phyloP scores from a whole-genome alignment of 2,888 invertebrate genomes.

The Cephus nigrinus region DNA sequence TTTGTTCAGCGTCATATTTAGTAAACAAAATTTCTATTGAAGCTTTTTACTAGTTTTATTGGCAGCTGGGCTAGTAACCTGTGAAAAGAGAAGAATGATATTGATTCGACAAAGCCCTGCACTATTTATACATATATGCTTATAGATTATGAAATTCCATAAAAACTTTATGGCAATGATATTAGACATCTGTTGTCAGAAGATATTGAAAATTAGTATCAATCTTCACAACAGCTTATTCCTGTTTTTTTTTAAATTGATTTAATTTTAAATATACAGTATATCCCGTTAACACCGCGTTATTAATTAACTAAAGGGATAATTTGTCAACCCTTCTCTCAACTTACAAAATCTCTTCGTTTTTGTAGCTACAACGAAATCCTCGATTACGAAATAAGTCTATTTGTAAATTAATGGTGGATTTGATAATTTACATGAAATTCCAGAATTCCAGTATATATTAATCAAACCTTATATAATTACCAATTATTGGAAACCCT shows the following conservation, averaged over 20 bases:
- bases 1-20: background rate
- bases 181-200: too few species aligned
- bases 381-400: background rate
- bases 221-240: too few species aligned
- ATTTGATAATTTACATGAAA: background rate
- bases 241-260: constrained; percentile 17
- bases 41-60: background rate
- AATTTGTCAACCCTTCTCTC: background rate
- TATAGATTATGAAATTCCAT: background rate
- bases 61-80: background rate
- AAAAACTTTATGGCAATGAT: background rate
- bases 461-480: background rate
- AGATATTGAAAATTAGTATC: too few species aligned
- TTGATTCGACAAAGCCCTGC: background rate
- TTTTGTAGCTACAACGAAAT: too few species aligned
- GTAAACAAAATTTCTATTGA: background rate
- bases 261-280: constrained; percentile 26
- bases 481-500: background rate
- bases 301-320: background rate
- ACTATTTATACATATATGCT: background rate
- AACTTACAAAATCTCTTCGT: background rate
- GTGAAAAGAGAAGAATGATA: background rate
- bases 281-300: background rate
- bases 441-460: background rate
- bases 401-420: background rate